These are phyloP conservation scores for Dasyornis broadbenti DNA, from an alignment of 2,113 vertebrate genomes.

Conservation along the genomic window DNA sequence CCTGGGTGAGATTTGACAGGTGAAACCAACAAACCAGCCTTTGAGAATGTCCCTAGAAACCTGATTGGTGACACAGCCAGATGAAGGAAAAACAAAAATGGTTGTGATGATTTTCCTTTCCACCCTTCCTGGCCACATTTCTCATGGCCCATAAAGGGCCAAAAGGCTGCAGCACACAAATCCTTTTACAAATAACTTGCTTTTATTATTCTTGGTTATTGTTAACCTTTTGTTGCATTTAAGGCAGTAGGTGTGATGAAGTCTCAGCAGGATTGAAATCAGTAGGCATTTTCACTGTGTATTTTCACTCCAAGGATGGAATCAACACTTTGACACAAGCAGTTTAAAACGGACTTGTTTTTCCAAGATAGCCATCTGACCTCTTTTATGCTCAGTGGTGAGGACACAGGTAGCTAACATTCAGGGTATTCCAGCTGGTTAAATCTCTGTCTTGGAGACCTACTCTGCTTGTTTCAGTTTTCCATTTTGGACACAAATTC, in stretches of 20 bases:
- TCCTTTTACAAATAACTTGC: background rate
- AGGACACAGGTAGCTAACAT: background rate
- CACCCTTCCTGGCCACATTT: background rate
- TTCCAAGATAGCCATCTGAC: background rate
- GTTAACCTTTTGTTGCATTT: background rate
- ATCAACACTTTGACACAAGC: background rate
- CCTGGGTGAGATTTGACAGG: background rate
- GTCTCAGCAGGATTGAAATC: background rate
- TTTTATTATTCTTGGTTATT: background rate
- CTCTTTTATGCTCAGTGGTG: background rate
- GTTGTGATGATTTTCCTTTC: background rate
- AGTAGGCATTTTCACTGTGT: background rate
- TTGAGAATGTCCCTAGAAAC: background rate
- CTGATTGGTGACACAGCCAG: background rate
- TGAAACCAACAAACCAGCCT: background rate
- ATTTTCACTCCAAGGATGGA: background rate
- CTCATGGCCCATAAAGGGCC: background rate
- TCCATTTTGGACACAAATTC: background rate
- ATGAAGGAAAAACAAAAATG: background rate
- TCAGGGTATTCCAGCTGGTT: background rate
- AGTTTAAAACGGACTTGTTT: background rate
- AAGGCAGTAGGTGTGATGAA: background rate
- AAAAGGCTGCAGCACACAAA: background rate
- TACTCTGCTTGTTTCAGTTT: background rate
- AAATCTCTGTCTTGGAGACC: background rate